Evolutionary conservation across 2,888 invertebrate species (phyloP), one percentile per base, ranked within the genome.

Genomic region (Dynastes grantii): DNA sequence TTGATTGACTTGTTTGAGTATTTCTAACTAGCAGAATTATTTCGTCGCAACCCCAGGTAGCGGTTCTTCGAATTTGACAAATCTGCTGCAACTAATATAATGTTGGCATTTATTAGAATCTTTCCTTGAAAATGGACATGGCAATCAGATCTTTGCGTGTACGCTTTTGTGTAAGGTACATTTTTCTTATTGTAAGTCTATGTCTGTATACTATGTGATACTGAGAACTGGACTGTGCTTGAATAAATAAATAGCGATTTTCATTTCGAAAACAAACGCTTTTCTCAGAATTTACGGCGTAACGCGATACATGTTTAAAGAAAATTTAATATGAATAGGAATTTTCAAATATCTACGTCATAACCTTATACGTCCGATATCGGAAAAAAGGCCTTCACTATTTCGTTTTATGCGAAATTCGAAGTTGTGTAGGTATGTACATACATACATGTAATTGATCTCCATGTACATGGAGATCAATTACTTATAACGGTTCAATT

Each of bases 1-100:
- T 49, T 40, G 65, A 40, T 45, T 45, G 45, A 67, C 45, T 45
- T 16, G 37, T 67, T 67, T 22, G 40, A 67, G 37, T 67, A 67
- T 58, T 58, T n/a, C n/a, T 8, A 22, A 27, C 5, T 58, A 58
- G 16, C n/a, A 16, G 11, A n/a, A 53, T 27, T n/a, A 16, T 58
- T 58, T 45, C 45, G 45, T 8, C 11, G 8, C 45, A 11, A 11
- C 8, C 11, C 45, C 13, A 29, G 29, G 11, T 63, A 63, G 6
- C 13, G 29, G 22, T 13, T 63, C 63, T 63, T 63, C 29, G 63
- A 63, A 45, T 8, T 45, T 45, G 45, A 45, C 11, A 37, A 37
- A 5, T 37, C 6, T 6, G 37, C 6, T 37, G 37, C 37, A 45
- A 45, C 45, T 1, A 45, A 45, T 45, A 45, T 45, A 45, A 45